Conservation (phyloP, 2,797 vertebrate genomes). For the Acrossocheilus fasciatus region DNA sequence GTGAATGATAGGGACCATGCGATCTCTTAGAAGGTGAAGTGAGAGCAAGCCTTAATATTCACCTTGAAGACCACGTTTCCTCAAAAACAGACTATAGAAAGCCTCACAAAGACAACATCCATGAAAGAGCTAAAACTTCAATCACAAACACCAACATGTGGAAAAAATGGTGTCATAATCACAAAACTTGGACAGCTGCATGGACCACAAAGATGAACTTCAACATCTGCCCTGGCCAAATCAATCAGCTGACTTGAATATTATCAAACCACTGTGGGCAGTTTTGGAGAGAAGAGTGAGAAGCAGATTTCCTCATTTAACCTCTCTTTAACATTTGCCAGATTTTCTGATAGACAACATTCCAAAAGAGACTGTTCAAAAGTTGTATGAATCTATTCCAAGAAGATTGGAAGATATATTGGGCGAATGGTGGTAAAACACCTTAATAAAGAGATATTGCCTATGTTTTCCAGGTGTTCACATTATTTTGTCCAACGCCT, state of each 20-base stretch:
- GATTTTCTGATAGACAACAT: not conserved
- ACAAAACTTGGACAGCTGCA: not conserved
- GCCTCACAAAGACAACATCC: not conserved
- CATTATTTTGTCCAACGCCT: not conserved
- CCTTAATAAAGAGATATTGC: not conserved
- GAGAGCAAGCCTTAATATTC: not conserved
- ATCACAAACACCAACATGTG: not conserved
- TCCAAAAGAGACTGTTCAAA: no score
- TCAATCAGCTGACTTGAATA: not conserved
- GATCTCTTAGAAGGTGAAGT: not conserved
- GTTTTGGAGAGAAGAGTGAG: no score
- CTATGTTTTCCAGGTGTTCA: not conserved
- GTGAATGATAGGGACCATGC: no score
- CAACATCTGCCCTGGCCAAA: not conserved
- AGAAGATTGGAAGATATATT: no score
- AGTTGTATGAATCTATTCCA: no score
- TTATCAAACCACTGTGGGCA: no score
- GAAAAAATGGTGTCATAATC: not conserved
- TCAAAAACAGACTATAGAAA: not conserved
- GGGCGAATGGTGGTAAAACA: no score
- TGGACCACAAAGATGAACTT: not conserved
- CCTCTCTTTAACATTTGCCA: not conserved
- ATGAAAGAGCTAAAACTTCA: not conserved
- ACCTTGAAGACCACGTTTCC: not conserved
- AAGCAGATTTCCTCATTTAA: no score